Conservation (phyloP, 2,113 vertebrate genomes). For the Limanda limanda region DNA sequence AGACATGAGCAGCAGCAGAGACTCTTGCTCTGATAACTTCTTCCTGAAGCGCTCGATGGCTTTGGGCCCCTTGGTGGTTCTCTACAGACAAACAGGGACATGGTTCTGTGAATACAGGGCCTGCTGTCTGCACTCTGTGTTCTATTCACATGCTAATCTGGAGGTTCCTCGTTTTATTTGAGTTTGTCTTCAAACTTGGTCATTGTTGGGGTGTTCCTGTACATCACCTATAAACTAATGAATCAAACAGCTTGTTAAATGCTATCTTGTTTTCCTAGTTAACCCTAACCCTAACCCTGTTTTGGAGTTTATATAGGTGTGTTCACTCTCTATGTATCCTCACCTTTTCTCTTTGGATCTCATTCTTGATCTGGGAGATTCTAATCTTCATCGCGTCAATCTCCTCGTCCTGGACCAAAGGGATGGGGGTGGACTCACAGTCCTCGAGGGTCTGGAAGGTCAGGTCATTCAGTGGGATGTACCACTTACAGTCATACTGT, state of each 20-base stretch:
- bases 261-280: too few species aligned
- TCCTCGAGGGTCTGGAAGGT: slow-evolving; percentile 94
- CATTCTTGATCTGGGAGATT: slow-evolving; percentile 95
- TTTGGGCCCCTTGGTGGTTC: slow-evolving; percentile 91
- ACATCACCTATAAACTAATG: background rate
- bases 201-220: too few species aligned
- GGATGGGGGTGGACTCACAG: slow-evolving; percentile 87
- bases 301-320: background rate
- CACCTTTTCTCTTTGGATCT: slow-evolving; percentile 95
- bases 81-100: slow-evolving; percentile 74
- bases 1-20: slow-evolving; percentile 91
- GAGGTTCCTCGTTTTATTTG: slow-evolving; percentile 17
- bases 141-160: background rate
- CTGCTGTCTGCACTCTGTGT: background rate
- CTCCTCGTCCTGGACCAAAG: slow-evolving; percentile 92
- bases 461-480: slow-evolving; percentile 92
- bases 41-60: slow-evolving; percentile 91
- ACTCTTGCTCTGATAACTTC: slow-evolving; percentile 94
- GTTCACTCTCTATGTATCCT: background rate
- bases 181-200: background rate
- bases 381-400: slow-evolving; percentile 95
- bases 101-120: background rate
- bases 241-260: background rate
- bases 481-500: slow-evolving; percentile 98
- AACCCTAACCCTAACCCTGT: too few species aligned